These are phyloP conservation scores for Pentalonia nigronervosa DNA, from an alignment of 1,140 invertebrate species.

Conservation along the genomic window DNA sequence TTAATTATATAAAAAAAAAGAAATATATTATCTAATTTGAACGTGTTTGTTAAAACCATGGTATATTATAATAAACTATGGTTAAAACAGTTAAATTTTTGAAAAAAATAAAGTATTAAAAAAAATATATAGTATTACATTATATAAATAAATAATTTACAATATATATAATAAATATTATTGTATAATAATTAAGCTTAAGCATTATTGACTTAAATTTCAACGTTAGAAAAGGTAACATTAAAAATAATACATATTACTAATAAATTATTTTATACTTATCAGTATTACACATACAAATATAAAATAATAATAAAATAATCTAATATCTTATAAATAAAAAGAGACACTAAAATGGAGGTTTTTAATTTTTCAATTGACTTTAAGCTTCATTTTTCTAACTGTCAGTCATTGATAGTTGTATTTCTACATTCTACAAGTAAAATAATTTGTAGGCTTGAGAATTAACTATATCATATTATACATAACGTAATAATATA, in stretches of 20 bases:
- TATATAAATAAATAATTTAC: slow-evolving; percentile 36
- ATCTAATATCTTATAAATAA: not conserved
- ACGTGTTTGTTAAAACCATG: not conserved
- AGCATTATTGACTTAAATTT: slow-evolving; percentile 52
- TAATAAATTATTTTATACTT: not conserved
- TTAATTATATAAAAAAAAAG: not conserved
- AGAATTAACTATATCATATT: not conserved
- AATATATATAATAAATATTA: slow-evolving; percentile 27
- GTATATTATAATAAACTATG: not conserved
- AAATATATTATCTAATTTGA: not conserved
- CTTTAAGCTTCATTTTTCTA: not conserved
- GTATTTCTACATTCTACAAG: not conserved
- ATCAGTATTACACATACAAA: not conserved
- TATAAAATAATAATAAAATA: not conserved
- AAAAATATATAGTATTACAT: not conserved
- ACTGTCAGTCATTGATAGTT: slow-evolving; percentile 18
- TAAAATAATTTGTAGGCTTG: not conserved
- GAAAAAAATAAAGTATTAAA: not conserved
- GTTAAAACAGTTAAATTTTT: not conserved
- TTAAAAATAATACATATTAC: slow-evolving; percentile 45
- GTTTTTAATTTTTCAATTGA: slow-evolving; percentile 5
- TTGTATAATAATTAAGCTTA: slow-evolving; percentile 35
- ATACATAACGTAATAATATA: not conserved
- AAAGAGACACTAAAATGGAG: slow-evolving; percentile 26
- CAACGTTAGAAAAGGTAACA: slow-evolving; percentile 51